phyloP scores from a whole-genome alignment of 2,888 invertebrate species.

The Heliothis peltigera region DNA sequence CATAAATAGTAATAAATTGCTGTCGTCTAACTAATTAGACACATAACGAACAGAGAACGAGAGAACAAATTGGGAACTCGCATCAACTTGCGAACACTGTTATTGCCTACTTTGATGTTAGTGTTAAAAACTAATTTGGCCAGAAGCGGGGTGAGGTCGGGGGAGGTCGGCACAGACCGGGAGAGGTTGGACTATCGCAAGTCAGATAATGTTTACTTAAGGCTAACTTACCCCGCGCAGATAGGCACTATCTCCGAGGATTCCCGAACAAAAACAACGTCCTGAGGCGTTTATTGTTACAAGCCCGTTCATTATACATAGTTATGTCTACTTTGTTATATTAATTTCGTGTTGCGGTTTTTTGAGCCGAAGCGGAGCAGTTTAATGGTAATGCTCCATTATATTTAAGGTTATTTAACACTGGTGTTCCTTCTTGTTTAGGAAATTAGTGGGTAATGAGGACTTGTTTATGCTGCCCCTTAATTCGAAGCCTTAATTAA shows the following conservation, averaged over 20 bases:
- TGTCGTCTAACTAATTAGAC: conserved; percentile 17
- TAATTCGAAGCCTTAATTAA: conserved; percentile 41
- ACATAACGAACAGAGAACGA: conserved; percentile 31
- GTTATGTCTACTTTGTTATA: conserved; percentile 68
- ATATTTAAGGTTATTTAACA: conserved; percentile 61
- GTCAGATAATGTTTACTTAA: conserved; percentile 76
- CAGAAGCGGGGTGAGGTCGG: conserved; percentile 63
- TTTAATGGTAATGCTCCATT: conserved; percentile 65
- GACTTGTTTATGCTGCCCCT: conserved; percentile 50
- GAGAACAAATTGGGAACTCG: conserved; percentile 59
- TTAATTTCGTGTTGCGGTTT: conserved; percentile 78
- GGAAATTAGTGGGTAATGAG: conserved; percentile 52
- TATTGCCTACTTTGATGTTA: conserved; percentile 69
- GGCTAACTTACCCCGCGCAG: conserved; percentile 66
- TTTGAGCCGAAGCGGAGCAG: conserved; percentile 65
- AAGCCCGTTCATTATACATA: conserved; percentile 76
- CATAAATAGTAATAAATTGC: neutral
- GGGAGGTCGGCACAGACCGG: conserved; percentile 33
- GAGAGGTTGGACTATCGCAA: conserved; percentile 64
- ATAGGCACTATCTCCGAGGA: conserved; percentile 67
- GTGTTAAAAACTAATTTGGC: conserved; percentile 79
- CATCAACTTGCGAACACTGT: conserved; percentile 61
- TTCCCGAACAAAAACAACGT: conserved; percentile 80
- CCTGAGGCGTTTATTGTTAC: conserved; percentile 80
- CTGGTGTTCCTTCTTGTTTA: conserved; percentile 58